Conservation (phyloP, 2,797 vertebrate genomes). For the Acipenser transmontanus region DNA sequence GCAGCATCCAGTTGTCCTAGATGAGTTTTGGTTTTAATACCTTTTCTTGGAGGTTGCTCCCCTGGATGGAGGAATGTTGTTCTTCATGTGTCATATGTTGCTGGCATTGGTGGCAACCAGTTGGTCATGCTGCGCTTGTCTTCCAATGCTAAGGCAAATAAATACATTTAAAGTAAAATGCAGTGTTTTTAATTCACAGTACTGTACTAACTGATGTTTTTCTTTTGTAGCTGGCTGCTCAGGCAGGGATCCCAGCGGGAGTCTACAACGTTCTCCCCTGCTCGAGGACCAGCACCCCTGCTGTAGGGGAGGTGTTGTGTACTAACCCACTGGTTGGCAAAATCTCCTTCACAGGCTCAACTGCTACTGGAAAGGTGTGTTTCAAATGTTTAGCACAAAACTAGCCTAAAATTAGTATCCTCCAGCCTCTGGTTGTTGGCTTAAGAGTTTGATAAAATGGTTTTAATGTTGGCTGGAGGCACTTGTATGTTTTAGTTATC, state of each 20-base stretch:
- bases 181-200: not conserved
- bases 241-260: constrained; percentile 85
- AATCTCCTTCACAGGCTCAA: constrained; percentile 95
- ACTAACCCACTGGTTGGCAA: constrained; percentile 83
- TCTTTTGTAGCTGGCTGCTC: constrained; percentile 71
- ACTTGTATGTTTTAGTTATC: too few species aligned
- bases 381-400: constrained; percentile 11
- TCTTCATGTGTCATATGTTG: too few species aligned
- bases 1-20: too few species aligned
- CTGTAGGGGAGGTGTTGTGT: constrained; percentile 80
- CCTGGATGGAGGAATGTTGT: too few species aligned
- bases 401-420: constrained; percentile 7
- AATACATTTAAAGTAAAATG: not conserved
- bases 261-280: constrained; percentile 90
- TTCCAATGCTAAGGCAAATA: too few species aligned
- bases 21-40: too few species aligned
- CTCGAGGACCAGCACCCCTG: constrained; percentile 67
- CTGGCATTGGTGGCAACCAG: too few species aligned
- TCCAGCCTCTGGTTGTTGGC: not conserved
- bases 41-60: too few species aligned
- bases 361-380: constrained; percentile 84
- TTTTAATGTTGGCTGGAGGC: too few species aligned
- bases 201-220: not conserved
- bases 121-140: too few species aligned
- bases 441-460: too few species aligned